Evolutionary conservation across 2,888 invertebrate genomes (phyloP).

Genomic region (Nysson spinosus): DNA sequence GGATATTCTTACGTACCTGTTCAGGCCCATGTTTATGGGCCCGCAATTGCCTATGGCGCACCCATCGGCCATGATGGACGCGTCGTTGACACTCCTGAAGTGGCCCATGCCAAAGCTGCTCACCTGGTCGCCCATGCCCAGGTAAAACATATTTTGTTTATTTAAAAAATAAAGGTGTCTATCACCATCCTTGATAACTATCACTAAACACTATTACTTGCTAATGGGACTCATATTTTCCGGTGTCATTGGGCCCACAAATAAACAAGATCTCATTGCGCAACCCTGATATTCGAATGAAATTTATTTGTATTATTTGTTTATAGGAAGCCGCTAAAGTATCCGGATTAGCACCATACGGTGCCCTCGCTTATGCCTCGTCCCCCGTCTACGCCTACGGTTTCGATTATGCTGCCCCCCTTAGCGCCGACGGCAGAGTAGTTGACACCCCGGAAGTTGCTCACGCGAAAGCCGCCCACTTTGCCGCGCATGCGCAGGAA

Average conservation of each 20-base stretch:
- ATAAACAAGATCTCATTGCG: too few relatives aligned
- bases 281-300: too few relatives aligned
- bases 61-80: slow-evolving; percentile 70
- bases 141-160: slow-evolving; percentile 34
- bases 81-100: slow-evolving; percentile 72
- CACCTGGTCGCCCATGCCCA: slow-evolving; percentile 67
- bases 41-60: slow-evolving; percentile 58
- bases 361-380: slow-evolving; percentile 64
- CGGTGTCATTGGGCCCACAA: too few relatives aligned
- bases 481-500: slow-evolving; percentile 65
- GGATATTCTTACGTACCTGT: slow-evolving; percentile 44
- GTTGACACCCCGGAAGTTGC: slow-evolving; percentile 74
- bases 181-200: too few relatives aligned
- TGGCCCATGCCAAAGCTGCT: slow-evolving; percentile 71
- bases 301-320: background rate
- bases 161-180: too few relatives aligned
- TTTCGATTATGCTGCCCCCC: slow-evolving; percentile 65
- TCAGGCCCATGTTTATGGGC: slow-evolving; percentile 37
- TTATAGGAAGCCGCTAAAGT: slow-evolving; percentile 57
- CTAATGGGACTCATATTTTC: too few relatives aligned
- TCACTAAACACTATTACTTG: too few relatives aligned
- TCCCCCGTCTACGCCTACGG: slow-evolving; percentile 64
- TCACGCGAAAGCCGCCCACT: slow-evolving; percentile 70
- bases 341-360: slow-evolving; percentile 59
- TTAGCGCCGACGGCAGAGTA: slow-evolving; percentile 67